phyloP scores from a whole-genome alignment of 1,140 invertebrate genomes.

The Phthorimaea operculella region DNA sequence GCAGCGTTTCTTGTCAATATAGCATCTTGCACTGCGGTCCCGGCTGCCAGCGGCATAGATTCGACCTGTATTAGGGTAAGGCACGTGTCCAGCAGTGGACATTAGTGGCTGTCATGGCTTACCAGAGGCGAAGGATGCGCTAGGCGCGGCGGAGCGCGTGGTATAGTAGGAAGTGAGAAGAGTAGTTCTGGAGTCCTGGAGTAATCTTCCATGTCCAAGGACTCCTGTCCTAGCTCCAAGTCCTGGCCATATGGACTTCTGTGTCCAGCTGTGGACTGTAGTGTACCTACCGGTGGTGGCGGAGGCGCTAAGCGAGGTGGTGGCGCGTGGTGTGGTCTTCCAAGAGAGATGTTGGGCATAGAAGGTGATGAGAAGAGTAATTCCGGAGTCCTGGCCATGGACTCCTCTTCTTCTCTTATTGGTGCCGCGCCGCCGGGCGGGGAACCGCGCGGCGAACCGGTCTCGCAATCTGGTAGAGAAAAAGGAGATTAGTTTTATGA shows the following conservation, averaged over 20 bases:
- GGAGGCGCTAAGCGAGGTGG: conserved; percentile 23
- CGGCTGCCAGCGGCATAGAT: too few relatives aligned
- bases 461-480: conserved; percentile 69
- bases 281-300: neutral
- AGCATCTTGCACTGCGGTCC: too few relatives aligned
- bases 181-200: conserved; percentile 69
- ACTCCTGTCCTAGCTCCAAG: too few relatives aligned
- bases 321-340: conserved; percentile 77
- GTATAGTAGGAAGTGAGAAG: conserved; percentile 95
- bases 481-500: too few relatives aligned
- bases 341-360: conserved; percentile 95
- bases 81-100: too few relatives aligned
- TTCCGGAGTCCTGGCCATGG: conserved; percentile 56
- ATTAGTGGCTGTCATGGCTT: too few relatives aligned
- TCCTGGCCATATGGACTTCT: too few relatives aligned
- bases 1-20: too few relatives aligned
- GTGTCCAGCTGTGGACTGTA: too few relatives aligned
- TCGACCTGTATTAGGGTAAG: too few relatives aligned
- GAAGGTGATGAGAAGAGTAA: conserved; percentile 92
- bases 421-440: conserved; percentile 69
- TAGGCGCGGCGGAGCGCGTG: conserved; percentile 91
- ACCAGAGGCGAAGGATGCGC: conserved; percentile 55
- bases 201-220: too few relatives aligned
- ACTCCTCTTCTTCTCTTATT: conserved; percentile 76
- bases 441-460: conserved; percentile 67